These are phyloP conservation scores for Acrocephalus scirpaceus DNA, from an alignment of 2,797 vertebrate species.

Conservation along the genomic window DNA sequence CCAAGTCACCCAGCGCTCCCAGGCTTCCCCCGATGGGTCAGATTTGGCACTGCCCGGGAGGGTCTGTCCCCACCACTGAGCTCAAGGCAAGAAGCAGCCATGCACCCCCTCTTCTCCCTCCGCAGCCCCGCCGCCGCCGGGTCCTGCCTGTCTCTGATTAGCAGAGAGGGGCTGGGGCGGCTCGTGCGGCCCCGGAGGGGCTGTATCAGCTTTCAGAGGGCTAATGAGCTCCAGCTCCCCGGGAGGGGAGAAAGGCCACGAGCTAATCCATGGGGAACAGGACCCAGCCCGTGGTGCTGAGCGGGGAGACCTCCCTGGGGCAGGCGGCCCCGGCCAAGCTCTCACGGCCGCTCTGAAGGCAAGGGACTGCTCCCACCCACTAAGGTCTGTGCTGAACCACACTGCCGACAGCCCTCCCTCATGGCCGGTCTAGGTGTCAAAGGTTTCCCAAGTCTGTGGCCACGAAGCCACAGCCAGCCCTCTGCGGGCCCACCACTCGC, in stretches of 20 bases:
- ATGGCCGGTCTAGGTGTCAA: background rate
- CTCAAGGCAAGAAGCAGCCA: background rate
- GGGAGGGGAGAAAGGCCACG: background rate
- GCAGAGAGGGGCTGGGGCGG: background rate
- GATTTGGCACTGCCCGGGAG: background rate
- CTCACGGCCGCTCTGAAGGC: background rate
- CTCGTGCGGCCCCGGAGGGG: background rate
- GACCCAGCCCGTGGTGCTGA: background rate
- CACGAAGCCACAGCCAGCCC: background rate
- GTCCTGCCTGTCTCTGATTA: slow-evolving; percentile 56
- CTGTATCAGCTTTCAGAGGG: slow-evolving; percentile 45
- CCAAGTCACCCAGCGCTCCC: background rate
- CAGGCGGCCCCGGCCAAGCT: background rate
- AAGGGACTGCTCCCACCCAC: background rate
- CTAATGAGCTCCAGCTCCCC: slow-evolving; percentile 41
- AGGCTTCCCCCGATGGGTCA: background rate
- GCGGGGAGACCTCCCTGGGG: background rate
- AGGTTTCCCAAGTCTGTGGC: background rate
- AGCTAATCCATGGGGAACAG: background rate
- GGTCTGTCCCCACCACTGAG: background rate
- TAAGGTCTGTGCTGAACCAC: rapidly evolving
- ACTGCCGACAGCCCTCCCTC: background rate
- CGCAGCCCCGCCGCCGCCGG: background rate
- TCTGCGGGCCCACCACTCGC: background rate
- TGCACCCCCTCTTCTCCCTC: background rate